These are phyloP conservation scores for Agriopis aurantiaria DNA, from an alignment of 2,888 invertebrate genomes.

Conservation along the genomic window DNA sequence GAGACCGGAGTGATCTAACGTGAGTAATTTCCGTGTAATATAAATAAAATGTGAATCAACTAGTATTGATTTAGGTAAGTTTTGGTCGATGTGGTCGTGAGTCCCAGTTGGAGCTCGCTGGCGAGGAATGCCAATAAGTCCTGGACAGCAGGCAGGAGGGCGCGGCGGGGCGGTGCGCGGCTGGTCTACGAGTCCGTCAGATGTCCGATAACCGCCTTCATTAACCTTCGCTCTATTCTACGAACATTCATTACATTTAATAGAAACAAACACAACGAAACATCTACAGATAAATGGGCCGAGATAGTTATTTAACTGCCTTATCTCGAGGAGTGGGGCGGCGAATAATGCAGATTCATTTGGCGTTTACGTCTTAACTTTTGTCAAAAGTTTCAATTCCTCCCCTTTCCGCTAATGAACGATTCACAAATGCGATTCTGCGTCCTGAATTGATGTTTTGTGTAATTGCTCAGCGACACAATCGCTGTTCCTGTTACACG, in stretches of 20 bases:
- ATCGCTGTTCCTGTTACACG: slow-evolving; percentile 45
- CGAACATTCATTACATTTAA: slow-evolving; percentile 80
- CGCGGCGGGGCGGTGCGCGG: slow-evolving; percentile 11
- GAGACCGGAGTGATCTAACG: too few relatives aligned
- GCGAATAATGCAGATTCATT: slow-evolving; percentile 77
- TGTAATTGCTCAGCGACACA: slow-evolving; percentile 67
- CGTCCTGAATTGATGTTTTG: slow-evolving; percentile 75
- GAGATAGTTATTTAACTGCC: slow-evolving; percentile 83
- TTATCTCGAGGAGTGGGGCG: slow-evolving; percentile 67
- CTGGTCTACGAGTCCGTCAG: slow-evolving; percentile 54
- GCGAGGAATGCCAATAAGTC: slow-evolving; percentile 46
- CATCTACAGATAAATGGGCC: slow-evolving; percentile 77
- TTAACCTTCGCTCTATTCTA: slow-evolving; percentile 76
- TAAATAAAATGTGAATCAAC: too few relatives aligned
- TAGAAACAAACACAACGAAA: slow-evolving; percentile 82
- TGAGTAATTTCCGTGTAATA: too few relatives aligned
- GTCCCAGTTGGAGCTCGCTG: slow-evolving; percentile 29
- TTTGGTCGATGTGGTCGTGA: slow-evolving; percentile 36
- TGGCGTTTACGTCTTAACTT: slow-evolving; percentile 77
- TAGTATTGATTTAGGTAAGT: slow-evolving; percentile 18
- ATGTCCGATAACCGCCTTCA: slow-evolving; percentile 77
- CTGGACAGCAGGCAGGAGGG: slow-evolving; percentile 41
- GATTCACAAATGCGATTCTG: slow-evolving; percentile 75
- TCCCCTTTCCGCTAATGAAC: slow-evolving; percentile 74
- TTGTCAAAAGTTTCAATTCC: slow-evolving; percentile 76